These are phyloP conservation scores for Apamea monoglypha DNA, from an alignment of 2,888 invertebrate genomes.

Conservation along the genomic window DNA sequence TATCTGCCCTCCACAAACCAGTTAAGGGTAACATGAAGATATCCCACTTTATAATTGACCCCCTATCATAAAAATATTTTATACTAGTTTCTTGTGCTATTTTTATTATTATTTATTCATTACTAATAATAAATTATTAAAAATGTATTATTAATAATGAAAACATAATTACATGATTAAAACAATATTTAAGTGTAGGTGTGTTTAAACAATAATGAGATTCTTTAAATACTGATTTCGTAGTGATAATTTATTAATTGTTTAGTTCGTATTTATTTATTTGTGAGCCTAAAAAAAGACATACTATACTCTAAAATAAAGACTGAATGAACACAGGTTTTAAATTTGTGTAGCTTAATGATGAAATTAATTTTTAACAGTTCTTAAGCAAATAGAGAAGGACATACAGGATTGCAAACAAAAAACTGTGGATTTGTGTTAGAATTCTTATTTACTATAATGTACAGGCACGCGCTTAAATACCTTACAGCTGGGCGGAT, in stretches of 20 bases:
- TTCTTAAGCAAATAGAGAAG: no score
- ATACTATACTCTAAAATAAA: conserved; percentile 9
- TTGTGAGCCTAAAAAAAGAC: conserved; percentile 5
- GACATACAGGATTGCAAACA: no score
- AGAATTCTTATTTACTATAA: no score
- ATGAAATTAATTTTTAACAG: neutral
- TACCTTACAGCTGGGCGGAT: no score
- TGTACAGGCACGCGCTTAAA: no score
- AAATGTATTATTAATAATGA: no score
- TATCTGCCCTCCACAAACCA: no score
- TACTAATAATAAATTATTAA: no score
- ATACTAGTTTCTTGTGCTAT: neutral
- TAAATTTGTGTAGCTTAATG: neutral
- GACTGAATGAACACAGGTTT: conserved; percentile 24
- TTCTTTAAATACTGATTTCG: conserved; percentile 25
- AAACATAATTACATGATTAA: no score
- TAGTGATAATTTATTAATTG: conserved; percentile 1
- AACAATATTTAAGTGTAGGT: neutral
- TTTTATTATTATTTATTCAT: neutral
- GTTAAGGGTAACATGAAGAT: neutral
- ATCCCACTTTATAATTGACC: neutral
- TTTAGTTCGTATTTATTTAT: conserved; percentile 18
- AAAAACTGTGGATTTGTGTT: no score
- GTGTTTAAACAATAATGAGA: conserved; percentile 15
- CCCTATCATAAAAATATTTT: neutral